Base-by-base conservation (phyloP, 2,113 vertebrate genomes). In the Lipophrys pholis region DNA sequence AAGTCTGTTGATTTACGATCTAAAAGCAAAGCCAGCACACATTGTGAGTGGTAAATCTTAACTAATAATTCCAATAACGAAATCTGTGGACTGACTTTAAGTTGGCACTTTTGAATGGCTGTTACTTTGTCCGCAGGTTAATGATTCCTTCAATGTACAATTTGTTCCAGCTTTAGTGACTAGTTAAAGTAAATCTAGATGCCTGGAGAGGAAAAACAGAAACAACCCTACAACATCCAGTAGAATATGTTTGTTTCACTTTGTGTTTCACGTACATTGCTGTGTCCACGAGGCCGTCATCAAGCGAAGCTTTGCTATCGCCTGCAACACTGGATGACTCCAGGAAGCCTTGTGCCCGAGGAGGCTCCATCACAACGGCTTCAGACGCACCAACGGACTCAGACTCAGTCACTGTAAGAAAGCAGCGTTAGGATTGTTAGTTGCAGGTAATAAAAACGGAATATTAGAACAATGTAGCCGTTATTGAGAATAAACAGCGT, bases 371-470 rank as follows among this genome's bases (percentile, higher is more conserved):
- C 1, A 76, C 83, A 1, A 81, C 82, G 0, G 84, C 81, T 60
- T 90, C 82, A 0, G 86, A 82, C 21, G 91, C 83, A 4, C 87
- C 71, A 0, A 73, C 71, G 41, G 94, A 59, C 52, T 95, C 94
- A 64, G 94, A 92, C 90, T 75, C 77, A 0, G 88, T 92, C 87
- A 95, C 96, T 96, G 90, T 0, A 61, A 64, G 36, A 78, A 7
- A 69, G 9, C 38, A 30, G 39, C 0, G 0, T 16, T 11, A 12
- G 36, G 5, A 0, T 12, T 1, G 1, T 71, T 39, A 71, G 56
- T 1, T 4, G 1, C 1, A 46, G 38, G 6, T 30, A 3, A 46
- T 16, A 49, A 30, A 15, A 17, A 12, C 15, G 12, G 1, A 2
- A 8, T 11, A 30, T 30, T 30, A 11, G 16, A 39, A 15, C 10